These are phyloP conservation scores for Ctenoplectra terminalis DNA, from an alignment of 1,140 invertebrate species.

Conservation along the genomic window DNA sequence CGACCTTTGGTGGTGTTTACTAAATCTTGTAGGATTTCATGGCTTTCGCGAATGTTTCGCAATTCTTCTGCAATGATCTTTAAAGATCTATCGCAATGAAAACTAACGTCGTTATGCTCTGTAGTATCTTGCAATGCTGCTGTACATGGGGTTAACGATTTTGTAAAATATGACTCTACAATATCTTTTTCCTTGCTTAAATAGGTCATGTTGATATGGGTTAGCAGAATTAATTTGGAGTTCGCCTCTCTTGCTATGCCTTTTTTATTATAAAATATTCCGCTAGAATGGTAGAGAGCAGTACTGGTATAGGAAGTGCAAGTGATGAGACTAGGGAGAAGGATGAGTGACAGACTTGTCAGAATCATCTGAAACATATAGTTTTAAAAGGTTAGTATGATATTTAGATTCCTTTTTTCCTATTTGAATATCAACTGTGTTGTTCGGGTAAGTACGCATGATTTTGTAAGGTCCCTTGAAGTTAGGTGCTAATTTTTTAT, in stretches of 20 bases:
- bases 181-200: neutral
- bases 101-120: too few species aligned
- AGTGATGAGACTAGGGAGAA: neutral
- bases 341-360: neutral
- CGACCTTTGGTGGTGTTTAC: too few species aligned
- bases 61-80: too few species aligned
- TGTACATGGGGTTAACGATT: neutral
- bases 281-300: neutral
- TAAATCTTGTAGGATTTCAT: too few species aligned
- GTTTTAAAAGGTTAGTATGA: constrained; percentile 6
- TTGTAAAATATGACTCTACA: neutral
- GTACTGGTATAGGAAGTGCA: too few species aligned
- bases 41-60: too few species aligned
- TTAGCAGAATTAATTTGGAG: neutral
- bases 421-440: neutral
- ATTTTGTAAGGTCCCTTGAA: constrained; percentile 1
- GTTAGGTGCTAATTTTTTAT: neutral
- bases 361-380: constrained; percentile 14
- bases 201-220: neutral
- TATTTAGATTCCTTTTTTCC: neutral
- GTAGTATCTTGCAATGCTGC: too few species aligned
- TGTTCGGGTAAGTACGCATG: neutral
- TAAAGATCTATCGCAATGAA: too few species aligned
- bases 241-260: neutral
- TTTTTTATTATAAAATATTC: neutral